phyloP scores from a whole-genome alignment of 2,797 vertebrate species.

The Xiphophorus birchmanni region DNA sequence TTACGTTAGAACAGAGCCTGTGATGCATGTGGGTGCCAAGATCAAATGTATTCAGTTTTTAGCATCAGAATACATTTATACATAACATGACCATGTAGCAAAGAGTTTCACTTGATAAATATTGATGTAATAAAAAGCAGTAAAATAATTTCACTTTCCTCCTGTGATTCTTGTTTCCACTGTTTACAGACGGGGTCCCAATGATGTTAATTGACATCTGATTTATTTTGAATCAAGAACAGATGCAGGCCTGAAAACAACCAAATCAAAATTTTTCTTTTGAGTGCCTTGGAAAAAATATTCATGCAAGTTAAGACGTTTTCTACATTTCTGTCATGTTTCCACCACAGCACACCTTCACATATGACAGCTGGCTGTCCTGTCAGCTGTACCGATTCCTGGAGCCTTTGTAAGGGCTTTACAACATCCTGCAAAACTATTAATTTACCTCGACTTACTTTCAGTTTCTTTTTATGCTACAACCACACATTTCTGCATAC shows the following conservation, averaged over 20 bases:
- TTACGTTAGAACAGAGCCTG: neutral
- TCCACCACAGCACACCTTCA: too few relatives aligned
- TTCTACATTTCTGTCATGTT: neutral
- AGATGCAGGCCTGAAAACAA: neutral
- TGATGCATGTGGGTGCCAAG: slow-evolving; percentile 34
- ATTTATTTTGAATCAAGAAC: neutral
- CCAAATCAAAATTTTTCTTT: neutral
- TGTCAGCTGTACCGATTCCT: neutral
- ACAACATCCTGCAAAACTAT: too few relatives aligned
- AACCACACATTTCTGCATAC: neutral
- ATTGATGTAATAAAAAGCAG: slow-evolving; percentile 34
- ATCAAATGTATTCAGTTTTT: slow-evolving; percentile 14
- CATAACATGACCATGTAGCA: slow-evolving; percentile 42
- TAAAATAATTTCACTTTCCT: neutral
- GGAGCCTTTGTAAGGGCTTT: too few relatives aligned
- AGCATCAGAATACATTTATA: slow-evolving; percentile 41
- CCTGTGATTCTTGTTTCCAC: neutral
- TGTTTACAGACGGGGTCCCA: neutral
- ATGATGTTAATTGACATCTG: neutral
- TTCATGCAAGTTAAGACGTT: neutral
- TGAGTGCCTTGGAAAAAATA: neutral
- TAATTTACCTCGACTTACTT: neutral
- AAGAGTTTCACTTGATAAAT: slow-evolving; percentile 20
- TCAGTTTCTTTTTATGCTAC: neutral
- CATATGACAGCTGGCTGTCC: too few relatives aligned